phyloP scores from a whole-genome alignment of 1,140 invertebrate genomes.

The Hyles euphorbiae region DNA sequence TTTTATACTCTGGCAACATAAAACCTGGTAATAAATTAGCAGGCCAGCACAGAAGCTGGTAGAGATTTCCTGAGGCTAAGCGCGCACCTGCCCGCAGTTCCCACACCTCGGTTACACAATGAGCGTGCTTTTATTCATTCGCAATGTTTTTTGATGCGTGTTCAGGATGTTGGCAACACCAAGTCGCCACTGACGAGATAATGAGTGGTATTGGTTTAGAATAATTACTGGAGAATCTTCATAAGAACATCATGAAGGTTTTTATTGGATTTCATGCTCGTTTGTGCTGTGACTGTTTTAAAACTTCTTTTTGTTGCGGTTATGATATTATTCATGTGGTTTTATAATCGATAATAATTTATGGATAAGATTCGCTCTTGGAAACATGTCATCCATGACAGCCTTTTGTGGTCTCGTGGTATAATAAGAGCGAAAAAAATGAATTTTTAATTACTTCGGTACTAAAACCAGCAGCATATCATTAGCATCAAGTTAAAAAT shows the following conservation, averaged over 20 bases:
- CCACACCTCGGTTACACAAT: constrained; percentile 58
- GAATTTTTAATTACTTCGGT: too few species aligned
- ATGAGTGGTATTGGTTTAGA: constrained; percentile 8
- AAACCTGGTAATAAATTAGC: constrained; percentile 25
- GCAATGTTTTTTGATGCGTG: constrained; percentile 43
- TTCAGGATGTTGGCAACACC: constrained; percentile 36
- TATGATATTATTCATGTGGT: too few species aligned
- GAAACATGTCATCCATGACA: too few species aligned
- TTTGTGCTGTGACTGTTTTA: too few species aligned
- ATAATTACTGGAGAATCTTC: not conserved
- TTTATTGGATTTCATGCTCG: too few species aligned
- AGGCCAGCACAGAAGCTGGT: constrained; percentile 38
- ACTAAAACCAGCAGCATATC: not conserved
- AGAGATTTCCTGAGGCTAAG: constrained; percentile 48
- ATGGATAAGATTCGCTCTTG: too few species aligned
- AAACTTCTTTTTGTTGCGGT: too few species aligned
- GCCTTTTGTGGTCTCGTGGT: too few species aligned
- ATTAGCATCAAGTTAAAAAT: not conserved
- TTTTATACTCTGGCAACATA: too few species aligned
- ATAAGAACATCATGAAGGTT: constrained; percentile 2
- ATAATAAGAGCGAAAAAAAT: too few species aligned
- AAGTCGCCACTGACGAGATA: constrained; percentile 5
- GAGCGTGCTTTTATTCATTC: constrained; percentile 53
- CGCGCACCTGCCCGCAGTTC: constrained; percentile 54
- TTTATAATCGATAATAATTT: too few species aligned